Base-by-base conservation (phyloP, 2,113 vertebrate species). In the Boleophthalmus pectinirostris region DNA sequence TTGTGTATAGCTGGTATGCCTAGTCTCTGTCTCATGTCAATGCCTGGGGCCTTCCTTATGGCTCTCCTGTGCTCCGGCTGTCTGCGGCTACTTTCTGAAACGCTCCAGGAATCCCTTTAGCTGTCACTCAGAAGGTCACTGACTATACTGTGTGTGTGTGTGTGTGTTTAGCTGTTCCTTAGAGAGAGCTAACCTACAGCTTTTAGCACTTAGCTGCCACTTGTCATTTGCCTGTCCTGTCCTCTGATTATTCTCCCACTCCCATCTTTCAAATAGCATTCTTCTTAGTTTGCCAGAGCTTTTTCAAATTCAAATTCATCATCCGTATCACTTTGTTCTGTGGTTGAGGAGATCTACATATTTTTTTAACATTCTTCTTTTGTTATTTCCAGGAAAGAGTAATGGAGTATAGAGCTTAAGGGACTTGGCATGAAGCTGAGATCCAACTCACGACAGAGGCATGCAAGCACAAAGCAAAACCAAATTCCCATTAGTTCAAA, bases 81-180 rank as follows among this genome's bases (percentile, higher is more conserved):
- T 85, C 83, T 85, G 49, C 81, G 81, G 82, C 74, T 79, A 73
- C 78, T 81, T 61, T 61, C 71, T 79, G 67, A 64, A 74, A 70
- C 47, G 66, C 79, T 49, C 10, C 45, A 77, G 58, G 74, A 71
- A 76, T 78, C 33, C 70, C 69, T 45, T 45, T 20, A 54, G 57
- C 73, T 87, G 81, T 84, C 77, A 71, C 21, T 56, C 78, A 79
- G 47, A 75, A 77, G 63, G 67, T 63, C 61, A 43, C 71, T 74
- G 9, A 56, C 18, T 64, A 63, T 33, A 64, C 29, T 71, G 49
- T 46, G 38, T 45, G 73, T 56, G 24, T 46, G 63, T 5, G 77
- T 69, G 51, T 43, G 38, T 43, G 38, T 43, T 43, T 43, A 73
- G 66, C 67, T 79, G 77, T 77, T 74, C 68, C 75, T 47, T 10